Percentiles rank a stretch among this genome's conserved stretches.
These are phyloP conservation scores for Serripes groenlandicus DNA, from an alignment of 2,888 invertebrate genomes.

Conservation along the genomic window DNA sequence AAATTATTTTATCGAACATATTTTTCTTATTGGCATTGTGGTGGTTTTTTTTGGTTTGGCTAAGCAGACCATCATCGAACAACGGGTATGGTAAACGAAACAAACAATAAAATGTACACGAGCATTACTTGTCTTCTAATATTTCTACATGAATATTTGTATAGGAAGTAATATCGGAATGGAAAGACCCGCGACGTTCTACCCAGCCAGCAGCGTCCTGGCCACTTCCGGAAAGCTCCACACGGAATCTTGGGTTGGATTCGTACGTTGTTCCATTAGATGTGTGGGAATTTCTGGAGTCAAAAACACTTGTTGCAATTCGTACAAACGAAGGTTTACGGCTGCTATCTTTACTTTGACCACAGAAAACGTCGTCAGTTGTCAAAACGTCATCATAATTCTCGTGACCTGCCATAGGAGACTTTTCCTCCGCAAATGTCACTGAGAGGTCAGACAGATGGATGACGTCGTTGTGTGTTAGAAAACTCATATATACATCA, in stretches of 20 bases:
- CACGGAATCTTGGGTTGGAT: constrained; percentile 67
- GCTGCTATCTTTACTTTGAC: constrained; percentile 6
- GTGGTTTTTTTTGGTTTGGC: too few species aligned
- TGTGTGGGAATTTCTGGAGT: constrained; percentile 58
- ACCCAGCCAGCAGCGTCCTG: constrained; percentile 67
- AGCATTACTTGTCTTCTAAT: too few species aligned
- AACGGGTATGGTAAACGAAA: too few species aligned
- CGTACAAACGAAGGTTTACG: constrained; percentile 72
- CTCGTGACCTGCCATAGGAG: constrained; percentile 70
- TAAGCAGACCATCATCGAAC: too few species aligned
- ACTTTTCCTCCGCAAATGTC: constrained; percentile 62
- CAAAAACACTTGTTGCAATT: constrained; percentile 73
- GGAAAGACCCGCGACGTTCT: constrained; percentile 66
- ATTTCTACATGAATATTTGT: constrained; percentile 68
- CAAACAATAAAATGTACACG: too few species aligned
- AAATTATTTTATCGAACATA: too few species aligned
- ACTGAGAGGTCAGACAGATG: constrained; percentile 60
- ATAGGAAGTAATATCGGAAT: constrained; percentile 72
- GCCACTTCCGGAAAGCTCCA: constrained; percentile 63
- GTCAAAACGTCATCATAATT: constrained; percentile 66
- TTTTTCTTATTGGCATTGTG: too few species aligned
- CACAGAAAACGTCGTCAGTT: constrained; percentile 71
- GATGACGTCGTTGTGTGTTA: constrained; percentile 74
- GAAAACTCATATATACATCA: constrained; percentile 68
- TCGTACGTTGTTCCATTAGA: constrained; percentile 71